Base-by-base conservation (phyloP, 2,113 vertebrate species). In the Mungos mungo region DNA sequence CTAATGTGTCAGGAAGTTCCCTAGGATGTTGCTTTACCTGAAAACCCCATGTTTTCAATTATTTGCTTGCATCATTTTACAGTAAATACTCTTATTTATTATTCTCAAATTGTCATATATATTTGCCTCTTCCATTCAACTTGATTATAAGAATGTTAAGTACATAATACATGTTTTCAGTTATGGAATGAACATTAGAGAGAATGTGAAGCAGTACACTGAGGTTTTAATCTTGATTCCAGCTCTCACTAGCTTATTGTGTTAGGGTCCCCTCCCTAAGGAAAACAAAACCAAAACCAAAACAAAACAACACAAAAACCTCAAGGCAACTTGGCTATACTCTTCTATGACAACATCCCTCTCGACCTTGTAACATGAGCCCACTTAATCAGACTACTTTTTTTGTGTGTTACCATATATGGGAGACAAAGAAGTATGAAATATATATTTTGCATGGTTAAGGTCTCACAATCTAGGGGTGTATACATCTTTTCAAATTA, bases 181-280 rank as follows among this genome's bases (percentile, higher is more conserved):
- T 47, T 27, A 38, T 33, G 8, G 3, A 45, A 86, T 5, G 9
- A n/a, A 2, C 2, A 0, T 50, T n/a, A 66, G 50, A 9, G 19
- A 13, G 0, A 12, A 5, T 35, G 3, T 79, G 47, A 79, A 68
- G 6, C 31, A 21, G 21, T 1, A n/a, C 41, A 23, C 1, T 0
- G 80, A 33, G 8, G 2, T 79, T 52, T 60, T 14, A 69, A 90
- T 77, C 1, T 23, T 45, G 12, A 21, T 4, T 68, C 41, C 8
- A 35, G 15, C 3, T 27, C 7, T 72, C 29, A 29, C 7, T 47
- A 65, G 4, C 31, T 68, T 60, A 60, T 60, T 60, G 57, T 23
- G 57, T 7, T 60, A 60, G 57, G 57, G 6, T 60, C 57, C 57
- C 57, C 21, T 60, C 57, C 21, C 57, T 60, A 60, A 60, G 57